Evolutionary conservation across 1,140 invertebrate species (phyloP), one percentile per base, ranked within the genome.

Genomic region (Lepidurus arcticus): DNA sequence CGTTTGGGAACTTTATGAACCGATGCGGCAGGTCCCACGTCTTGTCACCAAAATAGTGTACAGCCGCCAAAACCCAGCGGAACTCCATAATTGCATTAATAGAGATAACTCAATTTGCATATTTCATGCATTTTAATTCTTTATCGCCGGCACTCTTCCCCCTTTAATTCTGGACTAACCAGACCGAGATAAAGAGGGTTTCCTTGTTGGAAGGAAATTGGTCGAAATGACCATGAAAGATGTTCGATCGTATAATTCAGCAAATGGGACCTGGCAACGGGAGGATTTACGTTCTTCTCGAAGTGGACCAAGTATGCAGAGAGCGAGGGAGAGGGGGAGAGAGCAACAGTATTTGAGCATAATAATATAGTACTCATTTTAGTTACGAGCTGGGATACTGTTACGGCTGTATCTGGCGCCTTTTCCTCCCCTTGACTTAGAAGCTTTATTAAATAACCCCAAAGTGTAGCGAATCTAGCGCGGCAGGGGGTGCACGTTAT

Each of bases 111-210:
- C 21, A 13, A 65, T 65, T 65, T 65, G 53, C 53, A 65, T 65
- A 65, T 65, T 65, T 65, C 53, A 65, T 65, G 53, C 53, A 65
- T 65, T 65, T 65, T 21, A 65, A 65, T 65, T 65, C 53, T 65
- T 65, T 65, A 9, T 65, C 53, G 9, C 13, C 21, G 16, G 21
- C 53, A 13, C 53, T 65, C 53, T 65, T 13, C 16, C 53, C n/a
- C 53, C 13, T 21, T 65, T 65, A 65, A 65, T 65, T 65, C 16
- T 65, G 53, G 3, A 34, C 53, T 21, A 65, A 21, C 13, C 16
- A 21, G 21, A 65, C 21, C 21, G 21, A 21, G 21, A 16, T 16
- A 5, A 10, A 13, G 53, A 9, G 6, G 16, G 16, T 21, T 11
- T 65, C 53, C 9, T 13, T 65, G 53, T 21, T 65, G 16, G 4